Evolutionary conservation across 1,140 invertebrate genomes (phyloP).

Genomic region (Drosophila kurseongensis): DNA sequence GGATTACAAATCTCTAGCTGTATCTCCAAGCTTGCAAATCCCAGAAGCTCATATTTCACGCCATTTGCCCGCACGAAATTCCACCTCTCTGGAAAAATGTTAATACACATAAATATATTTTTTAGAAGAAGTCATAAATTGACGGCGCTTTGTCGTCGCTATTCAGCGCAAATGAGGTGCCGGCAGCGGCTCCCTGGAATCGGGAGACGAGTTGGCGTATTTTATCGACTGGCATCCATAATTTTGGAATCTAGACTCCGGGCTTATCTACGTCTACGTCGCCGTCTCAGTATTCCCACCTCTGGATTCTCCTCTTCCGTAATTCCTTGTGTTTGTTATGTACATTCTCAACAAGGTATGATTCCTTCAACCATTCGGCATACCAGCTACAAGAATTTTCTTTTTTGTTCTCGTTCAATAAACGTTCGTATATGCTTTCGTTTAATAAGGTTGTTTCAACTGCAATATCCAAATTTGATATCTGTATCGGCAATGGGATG

Average conservation of each 20-base stretch:
- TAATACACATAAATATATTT: conserved; percentile 75
- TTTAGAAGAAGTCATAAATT: conserved; percentile 36
- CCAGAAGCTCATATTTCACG: conserved; percentile 6
- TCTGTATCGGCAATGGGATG: not conserved
- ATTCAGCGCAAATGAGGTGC: conserved; percentile 16
- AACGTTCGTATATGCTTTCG: conserved; percentile 10
- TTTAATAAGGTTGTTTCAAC: no score
- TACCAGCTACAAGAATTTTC: not conserved
- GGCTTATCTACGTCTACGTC: not conserved
- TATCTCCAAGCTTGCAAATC: conserved; percentile 1
- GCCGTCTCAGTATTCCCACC: not conserved
- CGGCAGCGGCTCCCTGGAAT: not conserved
- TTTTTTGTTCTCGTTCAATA: not conserved
- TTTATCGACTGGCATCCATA: conserved; percentile 81
- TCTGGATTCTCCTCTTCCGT: no score
- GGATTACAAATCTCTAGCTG: not conserved
- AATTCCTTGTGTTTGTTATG: conserved; percentile 52
- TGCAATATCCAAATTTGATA: conserved; percentile 1
- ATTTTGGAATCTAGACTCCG: conserved; percentile 30
- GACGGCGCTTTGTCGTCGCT: conserved; percentile 35
- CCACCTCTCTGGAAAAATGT: conserved; percentile 32
- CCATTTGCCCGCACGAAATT: conserved; percentile 40
- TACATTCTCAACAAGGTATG: conserved; percentile 13
- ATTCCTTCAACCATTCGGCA: no score
- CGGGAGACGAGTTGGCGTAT: conserved; percentile 57